Evolutionary conservation across 1,140 invertebrate genomes (phyloP), one percentile per base, ranked within the genome.

Genomic region (Thaumatotibia leucotreta): DNA sequence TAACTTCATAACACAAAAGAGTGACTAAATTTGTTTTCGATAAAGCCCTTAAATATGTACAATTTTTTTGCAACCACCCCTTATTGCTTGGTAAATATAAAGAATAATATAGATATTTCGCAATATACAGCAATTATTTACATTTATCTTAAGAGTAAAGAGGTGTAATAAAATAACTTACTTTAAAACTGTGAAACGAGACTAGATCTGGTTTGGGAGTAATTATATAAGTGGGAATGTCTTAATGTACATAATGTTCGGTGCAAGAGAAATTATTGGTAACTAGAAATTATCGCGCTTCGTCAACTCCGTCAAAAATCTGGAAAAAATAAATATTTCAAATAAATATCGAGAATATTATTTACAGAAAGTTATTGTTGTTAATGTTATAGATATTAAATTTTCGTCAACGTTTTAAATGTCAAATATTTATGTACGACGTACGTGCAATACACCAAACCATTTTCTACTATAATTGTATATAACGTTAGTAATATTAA

Each of bases 171-270:
- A 75, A 76, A 64, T 85, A 84, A 86, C 84, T 86, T 86, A 87
- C 52, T 61, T 89, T 88, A 88, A 87, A 89, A 89, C 84, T 88
- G 87, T 88, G 84, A 88, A 79, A 72, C 63, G 75, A 84, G 87
- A 89, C 87, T 89, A 89, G 87, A 89, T 80, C 81, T 74, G 76
- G 75, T 87, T 86, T 82, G 77, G 74, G 82, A 75, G 70, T 74
- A 71, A 72, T 63, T 69, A 67, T 72, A 67, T 65, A 61, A 35
- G 35, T 49, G 65, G 63, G 65, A 61, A 64, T 32, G 35, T 61
- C 49, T 32, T 35, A 45, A 24, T 63, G 50, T 58, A 70, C 54
- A 63, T 45, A 64, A 22, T 50, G 4, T 63, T 68, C 68, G 67
- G 71, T 75, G 70, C 66, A 31, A 66, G 58, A 52, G 29, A 63